Evolutionary conservation across 1,140 invertebrate species (phyloP), one percentile per base, ranked within the genome.

Genomic region (Aphelenchoides besseyi): DNA sequence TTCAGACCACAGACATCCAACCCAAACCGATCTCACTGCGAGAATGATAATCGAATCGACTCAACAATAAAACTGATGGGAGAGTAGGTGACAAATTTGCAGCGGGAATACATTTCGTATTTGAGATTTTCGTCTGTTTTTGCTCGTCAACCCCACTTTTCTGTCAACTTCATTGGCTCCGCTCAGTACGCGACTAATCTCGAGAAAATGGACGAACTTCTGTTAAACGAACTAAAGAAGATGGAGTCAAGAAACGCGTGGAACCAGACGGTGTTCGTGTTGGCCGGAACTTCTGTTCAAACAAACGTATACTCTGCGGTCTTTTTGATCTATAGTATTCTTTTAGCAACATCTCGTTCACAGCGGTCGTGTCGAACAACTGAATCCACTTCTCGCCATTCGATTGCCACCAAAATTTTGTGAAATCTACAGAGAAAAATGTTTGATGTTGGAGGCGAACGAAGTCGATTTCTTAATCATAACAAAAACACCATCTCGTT

Each of bases 141-240:
- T 33, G 55, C 55, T 8, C 55, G 32, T 59, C 5, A 59, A 29
- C 5, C 55, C 18, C 55, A 59, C 18, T 59, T 59, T 59, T 59
- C 55, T 28, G 5, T 59, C 55, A 59, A 59, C 55, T 28, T 18
- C 5, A 59, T 59, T 23, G 23, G 12, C 23, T 48, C 41, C 41
- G 41, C 41, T 5, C 55, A 33, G 12, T 18, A 8, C 5, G 5
- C 55, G 5, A 28, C 5, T 8, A 28, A 59, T 59, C 5, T 59
- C 12, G 55, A 5, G 5, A 8, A 8, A 59, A 8, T 59, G 12
- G 55, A 59, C 18, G 5, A 18, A 23, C 55, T 8, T 8, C 18
- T 59, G 18, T 8, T 5, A 8, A 23, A 33, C 23, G 23, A 5
- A 29, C 23, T 59, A 23, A 28, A 33, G 18, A 18, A 33, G 5